Evolutionary conservation across 2,888 invertebrate genomes (phyloP).

Genomic region (Choreutis nemorana): DNA sequence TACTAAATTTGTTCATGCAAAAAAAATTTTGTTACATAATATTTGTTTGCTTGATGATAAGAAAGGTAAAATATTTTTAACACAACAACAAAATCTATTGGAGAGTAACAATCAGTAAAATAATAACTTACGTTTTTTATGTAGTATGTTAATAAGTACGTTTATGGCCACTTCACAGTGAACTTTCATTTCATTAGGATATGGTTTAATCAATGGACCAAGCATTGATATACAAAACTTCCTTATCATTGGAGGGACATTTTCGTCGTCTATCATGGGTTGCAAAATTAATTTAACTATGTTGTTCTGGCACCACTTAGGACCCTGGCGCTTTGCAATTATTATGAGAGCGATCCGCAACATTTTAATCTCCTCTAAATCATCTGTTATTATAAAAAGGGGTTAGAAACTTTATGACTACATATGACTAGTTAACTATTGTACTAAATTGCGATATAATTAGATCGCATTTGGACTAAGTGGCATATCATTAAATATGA

Average conservation of each 20-base stretch:
- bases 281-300: constrained; percentile 38
- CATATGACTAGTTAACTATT: no score
- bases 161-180: constrained; percentile 42
- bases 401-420: no score
- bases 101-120: background rate
- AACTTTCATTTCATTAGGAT: constrained; percentile 44
- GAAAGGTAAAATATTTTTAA: no score
- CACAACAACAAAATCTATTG: background rate
- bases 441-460: no score
- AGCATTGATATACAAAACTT: constrained; percentile 38
- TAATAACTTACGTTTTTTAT: constrained; percentile 34
- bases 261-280: constrained; percentile 35
- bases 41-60: no score
- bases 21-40: no score
- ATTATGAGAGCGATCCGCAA: constrained; percentile 38
- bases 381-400: constrained; percentile 23
- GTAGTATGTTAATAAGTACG: constrained; percentile 31
- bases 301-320: constrained; percentile 48
- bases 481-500: no score
- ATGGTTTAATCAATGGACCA: constrained; percentile 48
- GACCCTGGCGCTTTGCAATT: constrained; percentile 45
- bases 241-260: constrained; percentile 20
- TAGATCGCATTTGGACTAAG: no score
- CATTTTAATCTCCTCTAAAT: constrained; percentile 32
- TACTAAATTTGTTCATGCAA: no score